These are phyloP conservation scores for Trematomus loennbergii DNA, from an alignment of 2,113 vertebrate species.

Conservation along the genomic window DNA sequence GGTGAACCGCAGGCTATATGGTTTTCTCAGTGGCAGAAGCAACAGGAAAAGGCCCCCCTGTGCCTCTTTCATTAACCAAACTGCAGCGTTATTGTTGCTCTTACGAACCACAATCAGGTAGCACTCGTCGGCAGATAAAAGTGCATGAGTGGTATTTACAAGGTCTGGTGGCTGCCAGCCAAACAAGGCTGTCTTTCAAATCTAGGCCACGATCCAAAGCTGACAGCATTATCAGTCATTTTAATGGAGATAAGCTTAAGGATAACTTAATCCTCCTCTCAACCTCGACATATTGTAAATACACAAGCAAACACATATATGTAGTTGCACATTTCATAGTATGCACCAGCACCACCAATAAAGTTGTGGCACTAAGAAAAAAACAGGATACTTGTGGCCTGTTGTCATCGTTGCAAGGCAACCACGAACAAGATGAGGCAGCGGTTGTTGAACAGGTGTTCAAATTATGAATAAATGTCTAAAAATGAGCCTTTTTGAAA, in stretches of 20 bases:
- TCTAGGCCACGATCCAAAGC: constrained; percentile 70
- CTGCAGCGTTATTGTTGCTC: constrained; percentile 45
- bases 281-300: constrained; percentile 36
- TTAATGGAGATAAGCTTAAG: constrained; percentile 76
- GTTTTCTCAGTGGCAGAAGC: constrained; percentile 25
- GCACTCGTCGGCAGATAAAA: constrained; percentile 53
- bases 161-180: constrained; percentile 49
- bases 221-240: constrained; percentile 77
- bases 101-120: constrained; percentile 52
- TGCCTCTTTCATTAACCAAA: constrained; percentile 53
- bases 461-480: not conserved
- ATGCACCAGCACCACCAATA: constrained; percentile 31
- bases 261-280: constrained; percentile 68
- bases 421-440: constrained; percentile 6
- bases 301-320: constrained; percentile 21
- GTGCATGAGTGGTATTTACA: constrained; percentile 64
- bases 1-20: constrained; percentile 38
- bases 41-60: constrained; percentile 33
- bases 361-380: not conserved
- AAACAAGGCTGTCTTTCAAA: constrained; percentile 73
- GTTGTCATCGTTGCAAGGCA: constrained; percentile 60
- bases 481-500: constrained; percentile 10
- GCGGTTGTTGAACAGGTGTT: constrained; percentile 34
- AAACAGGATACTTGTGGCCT: constrained; percentile 8
- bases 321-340: not conserved